Percentiles rank a stretch among this genome's conserved stretches.
Evolutionary conservation across 2,797 vertebrate genomes (phyloP).

Genomic region (Rhinella marina): DNA sequence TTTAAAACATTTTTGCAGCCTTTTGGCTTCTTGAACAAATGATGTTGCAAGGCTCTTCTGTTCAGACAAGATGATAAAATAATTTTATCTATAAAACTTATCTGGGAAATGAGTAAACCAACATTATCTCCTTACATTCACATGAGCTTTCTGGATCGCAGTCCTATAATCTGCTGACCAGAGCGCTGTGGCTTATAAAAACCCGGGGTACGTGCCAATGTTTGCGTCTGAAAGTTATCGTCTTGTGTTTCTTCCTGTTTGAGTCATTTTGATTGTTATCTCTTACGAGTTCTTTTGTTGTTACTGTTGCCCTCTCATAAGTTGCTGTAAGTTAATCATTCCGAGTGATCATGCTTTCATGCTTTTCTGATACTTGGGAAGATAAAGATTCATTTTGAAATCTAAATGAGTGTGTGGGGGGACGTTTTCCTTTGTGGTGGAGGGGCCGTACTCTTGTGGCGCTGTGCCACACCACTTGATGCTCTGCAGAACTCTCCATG

Average conservation of each 20-base stretch:
- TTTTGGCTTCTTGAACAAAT: background rate
- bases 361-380: constrained; percentile 21
- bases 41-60: background rate
- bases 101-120: constrained; percentile 42
- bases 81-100: constrained; percentile 53
- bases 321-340: constrained; percentile 49
- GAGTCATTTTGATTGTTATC: constrained; percentile 66
- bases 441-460: background rate
- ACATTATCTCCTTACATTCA: constrained; percentile 63
- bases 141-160: constrained; percentile 63
- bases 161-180: constrained; percentile 68
- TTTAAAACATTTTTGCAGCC: background rate
- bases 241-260: constrained; percentile 63
- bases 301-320: constrained; percentile 35
- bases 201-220: constrained; percentile 64
- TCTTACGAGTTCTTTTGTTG: constrained; percentile 62
- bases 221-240: constrained; percentile 67
- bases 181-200: constrained; percentile 67
- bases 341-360: constrained; percentile 31
- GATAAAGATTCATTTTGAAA: constrained; percentile 14
- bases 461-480: background rate
- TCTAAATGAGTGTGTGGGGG: background rate
- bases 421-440: background rate
- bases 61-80: background rate
- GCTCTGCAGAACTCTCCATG: background rate